phyloP scores from a whole-genome alignment of 2,797 vertebrate genomes.

The Babyrousa celebensis region DNA sequence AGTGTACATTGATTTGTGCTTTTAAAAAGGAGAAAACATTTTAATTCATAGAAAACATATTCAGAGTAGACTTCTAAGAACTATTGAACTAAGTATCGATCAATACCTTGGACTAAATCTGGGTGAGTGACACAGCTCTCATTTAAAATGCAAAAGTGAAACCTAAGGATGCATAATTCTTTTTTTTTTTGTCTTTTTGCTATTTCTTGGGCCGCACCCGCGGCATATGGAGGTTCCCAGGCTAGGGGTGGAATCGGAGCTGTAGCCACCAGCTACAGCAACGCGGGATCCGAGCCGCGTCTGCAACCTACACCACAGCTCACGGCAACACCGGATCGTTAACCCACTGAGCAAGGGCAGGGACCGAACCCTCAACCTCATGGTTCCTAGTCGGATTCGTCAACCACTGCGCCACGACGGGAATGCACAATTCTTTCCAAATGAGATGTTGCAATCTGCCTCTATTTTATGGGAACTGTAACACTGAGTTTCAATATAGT shows the following conservation, averaged over 20 bases:
- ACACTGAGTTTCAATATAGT: not conserved
- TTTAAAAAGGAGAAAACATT: slow-evolving; percentile 67
- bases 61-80: slow-evolving; percentile 74
- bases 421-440: not conserved
- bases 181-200: not conserved
- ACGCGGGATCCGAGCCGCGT: no score
- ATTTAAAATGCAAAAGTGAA: slow-evolving; percentile 51
- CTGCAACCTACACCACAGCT: no score
- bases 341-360: no score
- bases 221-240: no score
- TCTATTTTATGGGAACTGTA: not conserved
- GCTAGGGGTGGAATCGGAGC: no score
- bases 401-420: no score
- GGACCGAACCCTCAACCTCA: no score
- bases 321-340: no score
- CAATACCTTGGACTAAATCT: slow-evolving; percentile 64
- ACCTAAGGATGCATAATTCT: not conserved
- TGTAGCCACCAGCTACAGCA: no score
- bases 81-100: slow-evolving; percentile 63
- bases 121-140: slow-evolving; percentile 30
- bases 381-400: no score
- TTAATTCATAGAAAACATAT: slow-evolving; percentile 63
- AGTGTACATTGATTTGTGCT: slow-evolving; percentile 66
- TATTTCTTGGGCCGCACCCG: no score
- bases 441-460: not conserved